A percentile compares a stretch with the other conserved stretches of the same genome.
Conservation (phyloP, 2,888 invertebrate species). For the Apodemia zela region DNA sequence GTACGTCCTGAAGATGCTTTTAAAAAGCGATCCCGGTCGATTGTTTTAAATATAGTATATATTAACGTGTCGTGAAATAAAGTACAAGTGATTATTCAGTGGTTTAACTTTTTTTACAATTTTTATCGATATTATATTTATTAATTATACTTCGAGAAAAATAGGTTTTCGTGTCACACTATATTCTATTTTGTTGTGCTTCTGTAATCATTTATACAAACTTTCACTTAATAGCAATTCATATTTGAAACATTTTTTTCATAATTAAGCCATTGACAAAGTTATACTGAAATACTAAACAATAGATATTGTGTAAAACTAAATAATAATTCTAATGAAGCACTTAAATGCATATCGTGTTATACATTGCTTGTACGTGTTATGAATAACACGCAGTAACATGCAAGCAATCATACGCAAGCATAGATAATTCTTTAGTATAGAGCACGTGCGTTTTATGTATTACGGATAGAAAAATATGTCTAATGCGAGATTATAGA, state of each 20-base stretch:
- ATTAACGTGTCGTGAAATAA: too few relatives aligned
- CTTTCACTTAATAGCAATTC: neutral
- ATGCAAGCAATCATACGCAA: constrained; percentile 27
- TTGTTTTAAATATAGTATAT: too few relatives aligned
- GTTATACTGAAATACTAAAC: neutral
- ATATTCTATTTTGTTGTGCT: too few relatives aligned
- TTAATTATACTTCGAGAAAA: too few relatives aligned
- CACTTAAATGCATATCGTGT: constrained; percentile 43
- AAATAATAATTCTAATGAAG: constrained; percentile 51
- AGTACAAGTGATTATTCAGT: too few relatives aligned
- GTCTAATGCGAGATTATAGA: neutral
- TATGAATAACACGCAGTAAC: constrained; percentile 27
- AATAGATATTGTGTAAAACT: constrained; percentile 23
- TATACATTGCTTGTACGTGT: constrained; percentile 37
- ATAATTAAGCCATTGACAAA: neutral
- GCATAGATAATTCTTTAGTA: neutral
- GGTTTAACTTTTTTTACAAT: too few relatives aligned
- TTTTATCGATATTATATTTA: too few relatives aligned
- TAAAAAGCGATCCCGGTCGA: too few relatives aligned
- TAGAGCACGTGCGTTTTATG: neutral
- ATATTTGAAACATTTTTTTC: neutral
- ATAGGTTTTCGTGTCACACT: too few relatives aligned
- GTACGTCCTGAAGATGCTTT: too few relatives aligned
- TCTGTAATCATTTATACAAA: too few relatives aligned
- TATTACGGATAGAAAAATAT: neutral